Evolutionary conservation across 2,797 vertebrate species (phyloP).

Genomic region (Galago senegalensis): DNA sequence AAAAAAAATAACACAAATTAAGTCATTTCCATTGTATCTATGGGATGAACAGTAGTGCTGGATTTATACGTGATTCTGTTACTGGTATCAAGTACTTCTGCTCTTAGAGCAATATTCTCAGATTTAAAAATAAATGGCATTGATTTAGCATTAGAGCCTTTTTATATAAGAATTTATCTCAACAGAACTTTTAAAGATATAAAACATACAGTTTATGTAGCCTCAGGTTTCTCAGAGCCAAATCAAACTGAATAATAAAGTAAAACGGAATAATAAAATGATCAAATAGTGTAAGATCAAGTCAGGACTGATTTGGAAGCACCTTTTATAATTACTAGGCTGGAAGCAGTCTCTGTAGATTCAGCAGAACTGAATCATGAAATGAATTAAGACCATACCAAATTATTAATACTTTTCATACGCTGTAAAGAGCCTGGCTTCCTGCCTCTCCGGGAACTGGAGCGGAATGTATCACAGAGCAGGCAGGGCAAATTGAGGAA

Average conservation of each 20-base stretch:
- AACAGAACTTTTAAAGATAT: slow-evolving; percentile 89
- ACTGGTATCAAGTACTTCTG: slow-evolving; percentile 22
- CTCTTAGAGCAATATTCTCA: slow-evolving; percentile 78
- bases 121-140: slow-evolving; percentile 87
- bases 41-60: neutral
- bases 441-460: slow-evolving; percentile 62
- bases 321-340: slow-evolving; percentile 88
- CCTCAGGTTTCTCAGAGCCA: slow-evolving; percentile 88
- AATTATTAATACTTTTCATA: slow-evolving; percentile 85
- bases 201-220: slow-evolving; percentile 89
- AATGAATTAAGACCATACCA: slow-evolving; percentile 84
- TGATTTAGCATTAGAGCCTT: slow-evolving; percentile 87
- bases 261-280: slow-evolving; percentile 88
- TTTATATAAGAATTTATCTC: slow-evolving; percentile 86
- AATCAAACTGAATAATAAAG: slow-evolving; percentile 91
- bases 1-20: neutral
- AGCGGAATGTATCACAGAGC: slow-evolving; percentile 64
- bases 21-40: neutral
- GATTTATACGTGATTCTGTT: neutral
- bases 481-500: slow-evolving; percentile 65
- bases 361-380: slow-evolving; percentile 84
- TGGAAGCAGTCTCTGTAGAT: slow-evolving; percentile 85
- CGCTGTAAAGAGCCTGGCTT: slow-evolving; percentile 64
- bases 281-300: slow-evolving; percentile 86
- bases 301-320: slow-evolving; percentile 85